Base-by-base conservation (phyloP, 2,888 invertebrate genomes). In the Nephrocerus scutellatus region DNA sequence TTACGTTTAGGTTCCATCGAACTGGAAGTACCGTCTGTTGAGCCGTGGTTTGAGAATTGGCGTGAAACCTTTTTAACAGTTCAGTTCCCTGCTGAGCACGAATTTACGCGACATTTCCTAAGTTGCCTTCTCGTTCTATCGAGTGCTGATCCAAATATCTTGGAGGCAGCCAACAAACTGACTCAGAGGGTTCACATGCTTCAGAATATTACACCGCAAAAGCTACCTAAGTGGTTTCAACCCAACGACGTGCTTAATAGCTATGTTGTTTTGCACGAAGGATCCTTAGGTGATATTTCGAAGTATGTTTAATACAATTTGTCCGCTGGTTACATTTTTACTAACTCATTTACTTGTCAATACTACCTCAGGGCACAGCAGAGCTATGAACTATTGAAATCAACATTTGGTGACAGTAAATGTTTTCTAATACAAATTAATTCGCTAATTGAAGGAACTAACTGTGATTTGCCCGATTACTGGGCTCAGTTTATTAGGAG, bases 1-100 rank as follows among this genome's bases (percentile, higher is more conserved):
- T 30, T 37, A 25, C 29, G 24, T 30, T 49, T 41, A 76, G 76
- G 71, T 25, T 67, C 72, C 28, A 70, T 74, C 43, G 74, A 74
- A 52, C 66, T 88, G 46, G 78, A 83, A 52, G 73, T 87, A 52
- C 88, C 89, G 20, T 71, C 77, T 23, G 74, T 80, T 8, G 86
- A 89, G 36, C 85, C 91, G 10, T 97, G 97, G 96, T 97, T 88
- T 73, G 93, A 95, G 66, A 79, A 84, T 8, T 97, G 93, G 89
- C 76, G 93, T 55, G 90, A 92, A 54, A 84, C 84, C 19, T 95
- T 95, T 67, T 72, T 92, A 29, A 80, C 84, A 58, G 81, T 90
- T 43, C 82, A 89, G 61, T 87, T 84, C 63, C 87, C 88, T 13
- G 84, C 86, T 5, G 96, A 97, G 60, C 96, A 97, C 72, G 98